Evolutionary conservation across 2,797 vertebrate genomes (phyloP).

Genomic region (Trachops cirrhosus): DNA sequence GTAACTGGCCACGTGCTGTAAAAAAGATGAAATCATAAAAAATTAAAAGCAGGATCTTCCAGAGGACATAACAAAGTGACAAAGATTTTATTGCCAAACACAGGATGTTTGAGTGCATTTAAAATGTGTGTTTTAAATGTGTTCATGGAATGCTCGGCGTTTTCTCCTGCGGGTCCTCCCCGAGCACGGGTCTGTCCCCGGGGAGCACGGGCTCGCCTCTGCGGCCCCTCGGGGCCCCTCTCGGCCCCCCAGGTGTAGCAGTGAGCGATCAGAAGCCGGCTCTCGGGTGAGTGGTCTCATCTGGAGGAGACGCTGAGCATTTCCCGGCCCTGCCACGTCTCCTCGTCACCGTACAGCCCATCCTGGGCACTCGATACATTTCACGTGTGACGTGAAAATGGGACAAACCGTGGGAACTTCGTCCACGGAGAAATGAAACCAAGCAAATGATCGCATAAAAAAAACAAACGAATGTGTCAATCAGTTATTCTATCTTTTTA

Average conservation of each 20-base stretch:
- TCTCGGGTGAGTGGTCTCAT: not conserved
- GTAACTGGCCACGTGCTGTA: not conserved
- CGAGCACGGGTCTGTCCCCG: not conserved
- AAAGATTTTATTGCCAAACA: not conserved
- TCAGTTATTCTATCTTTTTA: not conserved
- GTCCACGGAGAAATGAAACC: not conserved
- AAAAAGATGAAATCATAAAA: not conserved
- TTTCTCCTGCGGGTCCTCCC: not conserved
- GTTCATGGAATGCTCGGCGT: not conserved
- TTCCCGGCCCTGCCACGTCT: too few species aligned
- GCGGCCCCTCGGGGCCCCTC: not conserved
- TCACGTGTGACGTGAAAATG: not conserved
- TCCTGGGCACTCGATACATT: not conserved
- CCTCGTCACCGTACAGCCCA: not conserved
- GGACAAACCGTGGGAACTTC: not conserved
- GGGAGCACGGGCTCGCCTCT: too few species aligned
- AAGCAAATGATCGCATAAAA: not conserved
- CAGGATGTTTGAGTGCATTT: not conserved
- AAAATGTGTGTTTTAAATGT: too few species aligned
- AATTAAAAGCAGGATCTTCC: not conserved
- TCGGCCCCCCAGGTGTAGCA: too few species aligned
- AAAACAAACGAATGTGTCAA: not conserved
- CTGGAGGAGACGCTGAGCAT: not conserved
- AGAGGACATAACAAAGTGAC: not conserved
- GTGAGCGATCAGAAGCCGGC: not conserved